A percentile compares a stretch with the other conserved stretches of the same genome.
These are phyloP conservation scores for Palaemon carinicauda DNA, from an alignment of 1,140 invertebrate species.

Conservation along the genomic window DNA sequence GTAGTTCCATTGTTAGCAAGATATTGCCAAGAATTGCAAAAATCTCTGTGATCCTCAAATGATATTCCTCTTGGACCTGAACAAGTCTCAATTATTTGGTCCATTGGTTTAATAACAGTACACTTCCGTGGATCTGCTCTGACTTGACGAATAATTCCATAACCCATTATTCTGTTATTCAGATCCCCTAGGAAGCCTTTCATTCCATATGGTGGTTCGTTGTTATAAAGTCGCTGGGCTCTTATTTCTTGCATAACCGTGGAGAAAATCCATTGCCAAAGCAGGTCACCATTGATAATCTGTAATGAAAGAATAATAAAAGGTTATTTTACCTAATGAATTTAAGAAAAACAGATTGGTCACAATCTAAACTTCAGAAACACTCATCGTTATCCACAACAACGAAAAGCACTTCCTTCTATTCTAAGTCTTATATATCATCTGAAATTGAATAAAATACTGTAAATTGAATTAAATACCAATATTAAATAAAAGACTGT, in stretches of 20 bases:
- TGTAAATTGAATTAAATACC: too few relatives aligned
- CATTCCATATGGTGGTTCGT: slow-evolving; percentile 66
- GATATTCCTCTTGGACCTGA: neutral
- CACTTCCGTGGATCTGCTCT: neutral
- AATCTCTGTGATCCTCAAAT: slow-evolving; percentile 35
- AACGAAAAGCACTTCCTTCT: too few relatives aligned
- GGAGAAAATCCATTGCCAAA: slow-evolving; percentile 67
- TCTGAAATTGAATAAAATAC: too few relatives aligned
- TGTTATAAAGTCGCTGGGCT: slow-evolving; percentile 68
- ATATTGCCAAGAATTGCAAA: slow-evolving; percentile 39
- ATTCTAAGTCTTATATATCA: too few relatives aligned
- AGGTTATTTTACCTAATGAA: neutral
- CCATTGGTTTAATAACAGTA: neutral
- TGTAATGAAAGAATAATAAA: neutral
- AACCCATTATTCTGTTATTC: slow-evolving; percentile 69
- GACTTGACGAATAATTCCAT: slow-evolving; percentile 68
- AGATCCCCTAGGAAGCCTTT: slow-evolving; percentile 68
- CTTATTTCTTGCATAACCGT: slow-evolving; percentile 65
- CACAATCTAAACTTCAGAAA: too few relatives aligned
- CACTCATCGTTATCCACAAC: too few relatives aligned
- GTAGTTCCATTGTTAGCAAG: neutral
- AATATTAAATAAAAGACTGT: too few relatives aligned
- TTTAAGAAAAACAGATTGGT: neutral
- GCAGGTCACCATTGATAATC: slow-evolving; percentile 54
- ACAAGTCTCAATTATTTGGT: neutral